A percentile compares a stretch with the other conserved stretches of the same genome.
These are phyloP conservation scores for Epinephelus coioides DNA, from an alignment of 2,797 vertebrate species.

Conservation along the genomic window DNA sequence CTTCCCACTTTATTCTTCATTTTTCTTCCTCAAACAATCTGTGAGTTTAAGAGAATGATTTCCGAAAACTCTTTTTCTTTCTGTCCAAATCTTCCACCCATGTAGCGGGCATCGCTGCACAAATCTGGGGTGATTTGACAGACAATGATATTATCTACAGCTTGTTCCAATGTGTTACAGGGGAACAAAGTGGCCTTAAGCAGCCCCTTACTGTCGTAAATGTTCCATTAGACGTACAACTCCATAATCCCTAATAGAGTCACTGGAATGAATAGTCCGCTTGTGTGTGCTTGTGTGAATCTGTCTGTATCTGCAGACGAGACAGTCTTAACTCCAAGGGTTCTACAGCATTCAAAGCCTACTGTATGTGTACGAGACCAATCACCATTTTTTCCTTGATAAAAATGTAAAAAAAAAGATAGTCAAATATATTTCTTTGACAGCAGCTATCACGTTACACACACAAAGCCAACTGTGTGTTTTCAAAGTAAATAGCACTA, in stretches of 20 bases:
- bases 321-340: not conserved
- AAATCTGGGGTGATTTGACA: constrained; percentile 26
- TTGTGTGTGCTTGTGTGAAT: constrained; percentile 3
- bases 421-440: constrained; percentile 1
- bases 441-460: constrained; percentile 18
- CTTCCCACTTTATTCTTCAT: constrained; percentile 1
- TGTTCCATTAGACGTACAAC: constrained; percentile 24
- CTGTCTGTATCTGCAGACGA: not conserved
- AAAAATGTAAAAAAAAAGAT: no score
- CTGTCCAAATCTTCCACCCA: not conserved
- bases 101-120: constrained; percentile 11
- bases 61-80: not conserved
- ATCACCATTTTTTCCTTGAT: not conserved
- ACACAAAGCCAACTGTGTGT: constrained; percentile 16
- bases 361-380: no score
- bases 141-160: constrained; percentile 15
- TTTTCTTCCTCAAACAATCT: constrained; percentile 14
- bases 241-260: constrained; percentile 15
- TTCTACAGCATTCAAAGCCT: not conserved
- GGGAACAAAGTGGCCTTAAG: constrained; percentile 33
- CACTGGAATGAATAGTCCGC: constrained; percentile 5
- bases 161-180: constrained; percentile 14
- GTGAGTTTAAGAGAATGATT: not conserved
- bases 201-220: constrained; percentile 11
- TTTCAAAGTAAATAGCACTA: constrained; percentile 28